Base-by-base conservation (phyloP, 2,888 invertebrate species). In the Colletes collaris region DNA sequence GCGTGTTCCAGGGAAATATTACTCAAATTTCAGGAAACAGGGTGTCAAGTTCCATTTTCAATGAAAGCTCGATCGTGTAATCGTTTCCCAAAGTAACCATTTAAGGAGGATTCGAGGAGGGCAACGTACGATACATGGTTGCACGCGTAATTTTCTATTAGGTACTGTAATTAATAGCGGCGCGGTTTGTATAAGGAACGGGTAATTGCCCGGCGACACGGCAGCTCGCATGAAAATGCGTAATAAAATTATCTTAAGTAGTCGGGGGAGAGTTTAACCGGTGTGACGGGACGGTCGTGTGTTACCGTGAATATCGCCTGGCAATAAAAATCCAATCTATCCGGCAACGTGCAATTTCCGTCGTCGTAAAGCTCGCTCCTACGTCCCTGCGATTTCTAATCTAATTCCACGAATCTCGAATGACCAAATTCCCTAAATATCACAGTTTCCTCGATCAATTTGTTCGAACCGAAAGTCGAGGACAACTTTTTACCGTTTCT, bases 231-330 rank as follows among this genome's bases (percentile, higher is more conserved):
- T 85, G 84, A 78, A 83, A 81, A 40, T 59, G 70, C 55, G 68
- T 78, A 83, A 81, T 85, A 85, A 85, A 85, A 83, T 81, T 72
- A 81, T 66, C 60, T 68, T 11, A 56, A 76, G 72, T 69, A 66
- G 71, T 19, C n/a, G 50, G 16, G 64, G 52, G 60, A 11, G 58
- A 70, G 49, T 65, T 79, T 60, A 59, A 55, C 50, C 52, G 27
- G 16, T 13, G 64, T 46, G 70, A 70, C 66, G 76, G 1, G 59
- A 13, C 56, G 44, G 11, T 52, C 67, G 37, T 46, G 27, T 27
- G 58, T 63, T 68, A 64, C 74, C 77, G 46, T n/a, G 68, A 37
- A 68, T 68, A 77, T 68, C 68, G 58, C 67, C 37, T 40, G 67
- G 63, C 60, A 53, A 74, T 80, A 79, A 80, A 79, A 80, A 79